Conservation (phyloP, 2,888 invertebrate species). For the Leptogaster cylindrica region DNA sequence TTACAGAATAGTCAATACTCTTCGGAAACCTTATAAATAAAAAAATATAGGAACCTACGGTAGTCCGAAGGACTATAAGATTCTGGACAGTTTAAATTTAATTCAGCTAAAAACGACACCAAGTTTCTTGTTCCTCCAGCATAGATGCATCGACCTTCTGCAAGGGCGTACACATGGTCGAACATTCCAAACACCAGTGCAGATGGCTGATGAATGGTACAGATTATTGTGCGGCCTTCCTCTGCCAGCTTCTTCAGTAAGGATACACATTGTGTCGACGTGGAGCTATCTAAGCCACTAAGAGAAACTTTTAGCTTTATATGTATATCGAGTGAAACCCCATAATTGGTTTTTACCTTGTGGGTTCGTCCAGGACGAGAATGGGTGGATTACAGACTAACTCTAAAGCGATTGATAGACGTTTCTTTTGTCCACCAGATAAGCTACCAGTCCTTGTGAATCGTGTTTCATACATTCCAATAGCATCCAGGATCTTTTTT, state of each 20-base stretch:
- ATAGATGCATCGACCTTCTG: slow-evolving; percentile 79
- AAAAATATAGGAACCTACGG: too few relatives aligned
- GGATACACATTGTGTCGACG: slow-evolving; percentile 81
- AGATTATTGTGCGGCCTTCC: slow-evolving; percentile 85
- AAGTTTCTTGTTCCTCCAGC: slow-evolving; percentile 79
- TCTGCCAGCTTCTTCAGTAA: slow-evolving; percentile 80
- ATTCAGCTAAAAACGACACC: slow-evolving; percentile 75
- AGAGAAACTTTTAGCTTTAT: slow-evolving; percentile 46
- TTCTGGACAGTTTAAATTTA: slow-evolving; percentile 78
- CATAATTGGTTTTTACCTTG: slow-evolving; percentile 68
- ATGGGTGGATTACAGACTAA: slow-evolving; percentile 90
- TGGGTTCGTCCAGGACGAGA: slow-evolving; percentile 94
- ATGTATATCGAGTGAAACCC: neutral
- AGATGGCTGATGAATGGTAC: slow-evolving; percentile 91
- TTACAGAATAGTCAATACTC: neutral
- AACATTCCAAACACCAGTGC: slow-evolving; percentile 86
- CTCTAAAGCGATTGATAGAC: slow-evolving; percentile 89
- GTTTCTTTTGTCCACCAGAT: slow-evolving; percentile 90
- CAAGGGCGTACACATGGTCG: slow-evolving; percentile 84
- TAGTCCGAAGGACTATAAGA: slow-evolving; percentile 93
- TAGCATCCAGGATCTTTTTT: slow-evolving; percentile 76
- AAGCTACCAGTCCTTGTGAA: slow-evolving; percentile 74
- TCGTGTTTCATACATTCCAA: slow-evolving; percentile 72
- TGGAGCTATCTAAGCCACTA: slow-evolving; percentile 81
- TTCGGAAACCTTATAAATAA: too few relatives aligned